Percentiles rank a stretch among this genome's conserved stretches.
These are phyloP conservation scores for Holacanthella duospinosa DNA, from an alignment of 2,888 invertebrate genomes.

Conservation along the genomic window DNA sequence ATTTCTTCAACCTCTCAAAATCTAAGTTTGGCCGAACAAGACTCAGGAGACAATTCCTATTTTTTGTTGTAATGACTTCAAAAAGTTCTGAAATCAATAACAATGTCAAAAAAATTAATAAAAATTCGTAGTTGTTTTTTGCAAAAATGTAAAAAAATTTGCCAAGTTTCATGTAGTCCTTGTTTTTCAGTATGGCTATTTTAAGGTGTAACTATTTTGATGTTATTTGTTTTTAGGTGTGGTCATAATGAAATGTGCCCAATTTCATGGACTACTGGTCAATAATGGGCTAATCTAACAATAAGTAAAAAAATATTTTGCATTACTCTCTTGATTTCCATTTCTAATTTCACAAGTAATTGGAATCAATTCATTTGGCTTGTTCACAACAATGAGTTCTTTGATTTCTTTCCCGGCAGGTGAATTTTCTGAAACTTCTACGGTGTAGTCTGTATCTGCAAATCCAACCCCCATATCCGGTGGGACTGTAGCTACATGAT, in stretches of 20 bases:
- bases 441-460: constrained; percentile 72
- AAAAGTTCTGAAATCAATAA: constrained; percentile 52
- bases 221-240: constrained; percentile 17
- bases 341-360: constrained; percentile 67
- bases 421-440: constrained; percentile 69
- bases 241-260: too few relatives aligned
- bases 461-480: constrained; percentile 72
- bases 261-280: too few relatives aligned
- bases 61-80: constrained; percentile 59
- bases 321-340: constrained; percentile 62
- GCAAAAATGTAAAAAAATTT: too few relatives aligned
- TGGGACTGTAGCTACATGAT: constrained; percentile 62
- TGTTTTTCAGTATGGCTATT: too few relatives aligned
- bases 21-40: constrained; percentile 56
- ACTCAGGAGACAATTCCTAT: constrained; percentile 70
- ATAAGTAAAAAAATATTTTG: not conserved
- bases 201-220: too few relatives aligned
- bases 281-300: too few relatives aligned
- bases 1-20: constrained; percentile 56
- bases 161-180: too few relatives aligned
- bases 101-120: not conserved
- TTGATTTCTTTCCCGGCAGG: constrained; percentile 56
- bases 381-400: constrained; percentile 61
- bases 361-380: constrained; percentile 55
- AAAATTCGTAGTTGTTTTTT: constrained; percentile 1